Evolutionary conservation across 2,113 vertebrate species (phyloP).

Genomic region (Varanus salvator): DNA sequence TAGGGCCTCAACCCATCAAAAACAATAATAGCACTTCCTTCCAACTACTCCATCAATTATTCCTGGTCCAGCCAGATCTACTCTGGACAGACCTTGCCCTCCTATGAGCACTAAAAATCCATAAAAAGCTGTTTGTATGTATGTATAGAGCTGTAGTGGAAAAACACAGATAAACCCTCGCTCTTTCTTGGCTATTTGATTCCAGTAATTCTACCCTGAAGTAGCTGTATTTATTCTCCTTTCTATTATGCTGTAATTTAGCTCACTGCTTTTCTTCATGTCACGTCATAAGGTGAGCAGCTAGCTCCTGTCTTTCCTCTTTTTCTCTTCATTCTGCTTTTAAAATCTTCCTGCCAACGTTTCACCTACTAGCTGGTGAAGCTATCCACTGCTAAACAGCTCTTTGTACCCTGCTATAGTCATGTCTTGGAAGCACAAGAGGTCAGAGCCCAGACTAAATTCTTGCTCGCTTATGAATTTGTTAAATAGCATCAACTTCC

Average conservation of each 20-base stretch:
- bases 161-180: not conserved
- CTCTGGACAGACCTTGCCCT: not conserved
- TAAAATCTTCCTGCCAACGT: not conserved
- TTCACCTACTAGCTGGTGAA: not conserved
- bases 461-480: conserved; percentile 13
- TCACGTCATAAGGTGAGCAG: not conserved
- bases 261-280: not conserved
- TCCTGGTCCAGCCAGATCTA: not conserved
- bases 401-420: not conserved
- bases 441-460: not conserved
- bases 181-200: not conserved
- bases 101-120: not conserved
- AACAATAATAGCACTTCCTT: not conserved
- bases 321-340: not conserved
- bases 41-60: not conserved
- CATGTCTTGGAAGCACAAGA: conserved; percentile 15
- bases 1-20: not conserved
- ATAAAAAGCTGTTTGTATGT: not conserved
- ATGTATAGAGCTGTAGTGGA: not conserved
- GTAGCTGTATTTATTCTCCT: not conserved
- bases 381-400: not conserved
- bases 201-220: not conserved
- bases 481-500: not conserved
- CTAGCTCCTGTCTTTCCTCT: too few relatives aligned
- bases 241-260: not conserved